Percentiles rank a stretch among this genome's conserved stretches.
Evolutionary conservation across 2,888 invertebrate species (phyloP).

Genomic region (Geophilus truncorum): DNA sequence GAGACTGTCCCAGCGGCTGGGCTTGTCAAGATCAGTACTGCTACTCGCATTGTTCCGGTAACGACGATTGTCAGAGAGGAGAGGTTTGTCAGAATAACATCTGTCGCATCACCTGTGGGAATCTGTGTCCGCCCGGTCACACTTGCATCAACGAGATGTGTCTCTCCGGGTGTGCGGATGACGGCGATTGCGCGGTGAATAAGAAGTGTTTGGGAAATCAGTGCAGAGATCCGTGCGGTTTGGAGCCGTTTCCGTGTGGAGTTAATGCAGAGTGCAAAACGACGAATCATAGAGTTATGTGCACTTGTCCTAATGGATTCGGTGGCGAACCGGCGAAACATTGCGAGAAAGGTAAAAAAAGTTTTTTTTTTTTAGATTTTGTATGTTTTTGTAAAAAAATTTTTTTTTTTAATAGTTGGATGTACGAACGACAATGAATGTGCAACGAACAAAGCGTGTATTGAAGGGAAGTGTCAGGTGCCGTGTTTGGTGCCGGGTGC

Average conservation of each 20-base stretch:
- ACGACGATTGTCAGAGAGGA: slow-evolving; percentile 67
- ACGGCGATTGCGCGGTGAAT: slow-evolving; percentile 39
- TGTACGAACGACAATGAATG: slow-evolving; percentile 40
- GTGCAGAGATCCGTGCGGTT: slow-evolving; percentile 56
- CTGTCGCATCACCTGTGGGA: slow-evolving; percentile 55
- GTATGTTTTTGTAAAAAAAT: not conserved
- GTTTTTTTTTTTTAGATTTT: not conserved
- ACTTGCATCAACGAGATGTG: slow-evolving; percentile 55
- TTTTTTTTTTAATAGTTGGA: slow-evolving; percentile 14
- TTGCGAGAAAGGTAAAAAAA: slow-evolving; percentile 38
- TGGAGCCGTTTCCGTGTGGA: slow-evolving; percentile 60
- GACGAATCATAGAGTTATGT: slow-evolving; percentile 67
- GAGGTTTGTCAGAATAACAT: slow-evolving; percentile 58
- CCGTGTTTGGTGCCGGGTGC: slow-evolving; percentile 35
- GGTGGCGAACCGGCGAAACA: slow-evolving; percentile 60
- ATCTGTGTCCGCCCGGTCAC: slow-evolving; percentile 56
- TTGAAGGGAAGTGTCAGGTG: slow-evolving; percentile 65
- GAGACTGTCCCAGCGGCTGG: slow-evolving; percentile 10
- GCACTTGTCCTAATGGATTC: slow-evolving; percentile 79
- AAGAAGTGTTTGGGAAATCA: slow-evolving; percentile 52
- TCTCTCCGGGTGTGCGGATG: slow-evolving; percentile 37
- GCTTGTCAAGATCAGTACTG: slow-evolving; percentile 15
- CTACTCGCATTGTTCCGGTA: slow-evolving; percentile 55
- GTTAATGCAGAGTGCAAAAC: slow-evolving; percentile 72
- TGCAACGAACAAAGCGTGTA: slow-evolving; percentile 67